A percentile compares a stretch with the other conserved stretches of the same genome.
Conservation (phyloP, 2,113 vertebrate genomes). For the Callaeas wilsoni region DNA sequence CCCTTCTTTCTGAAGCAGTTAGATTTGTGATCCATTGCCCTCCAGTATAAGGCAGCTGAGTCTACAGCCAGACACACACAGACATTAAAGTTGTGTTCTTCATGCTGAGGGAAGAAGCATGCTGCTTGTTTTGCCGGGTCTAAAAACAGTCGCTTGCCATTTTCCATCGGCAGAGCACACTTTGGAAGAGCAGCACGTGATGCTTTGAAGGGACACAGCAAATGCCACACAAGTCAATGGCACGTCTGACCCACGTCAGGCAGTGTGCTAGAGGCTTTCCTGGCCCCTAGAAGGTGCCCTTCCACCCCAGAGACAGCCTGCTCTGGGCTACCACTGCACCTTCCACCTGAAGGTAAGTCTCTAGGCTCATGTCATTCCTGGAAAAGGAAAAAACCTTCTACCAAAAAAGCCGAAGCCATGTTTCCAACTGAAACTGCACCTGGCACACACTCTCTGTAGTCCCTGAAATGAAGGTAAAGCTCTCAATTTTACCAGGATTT, state of each 20-base stretch:
- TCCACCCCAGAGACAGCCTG: neutral
- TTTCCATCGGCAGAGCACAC: neutral
- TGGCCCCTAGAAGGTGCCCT: neutral
- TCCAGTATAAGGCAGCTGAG: neutral
- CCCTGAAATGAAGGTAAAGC: neutral
- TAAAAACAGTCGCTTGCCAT: neutral
- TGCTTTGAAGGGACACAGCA: accelerated
- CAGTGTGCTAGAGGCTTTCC: neutral
- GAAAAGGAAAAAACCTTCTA: neutral
- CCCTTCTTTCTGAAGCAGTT: neutral
- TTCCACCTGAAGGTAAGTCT: neutral
- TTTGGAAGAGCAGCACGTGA: neutral
- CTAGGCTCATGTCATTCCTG: neutral
- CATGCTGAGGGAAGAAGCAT: accelerated
- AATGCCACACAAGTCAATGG: accelerated
- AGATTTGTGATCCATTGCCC: neutral
- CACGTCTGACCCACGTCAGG: accelerated
- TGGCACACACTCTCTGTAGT: neutral
- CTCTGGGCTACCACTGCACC: neutral
- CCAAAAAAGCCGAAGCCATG: neutral
- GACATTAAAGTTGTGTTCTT: neutral
- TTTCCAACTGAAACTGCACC: neutral
- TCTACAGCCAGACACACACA: neutral
- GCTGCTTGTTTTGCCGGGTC: neutral
- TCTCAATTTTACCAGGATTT: neutral